Percentiles rank a stretch among this genome's conserved stretches.
Conservation (phyloP, 2,888 invertebrate species). For the Caenorhabditis drosophilae region DNA sequence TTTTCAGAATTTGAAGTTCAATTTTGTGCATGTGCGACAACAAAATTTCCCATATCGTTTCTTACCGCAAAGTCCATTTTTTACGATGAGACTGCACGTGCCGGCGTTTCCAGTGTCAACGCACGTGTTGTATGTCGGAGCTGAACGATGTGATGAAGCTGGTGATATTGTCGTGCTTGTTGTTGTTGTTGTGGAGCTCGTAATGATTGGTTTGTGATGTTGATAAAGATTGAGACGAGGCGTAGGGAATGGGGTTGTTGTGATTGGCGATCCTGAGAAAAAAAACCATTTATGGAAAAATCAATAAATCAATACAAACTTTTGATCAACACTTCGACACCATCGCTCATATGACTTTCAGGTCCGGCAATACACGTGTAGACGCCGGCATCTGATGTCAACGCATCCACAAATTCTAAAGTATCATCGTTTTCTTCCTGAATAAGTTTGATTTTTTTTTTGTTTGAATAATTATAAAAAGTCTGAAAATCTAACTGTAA, state of each 20-base stretch:
- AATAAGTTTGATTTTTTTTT: no score
- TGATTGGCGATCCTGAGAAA: conserved; percentile 1
- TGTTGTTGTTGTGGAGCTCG: background rate
- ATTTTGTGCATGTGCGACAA: conserved; percentile 56
- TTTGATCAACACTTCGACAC: conserved; percentile 31
- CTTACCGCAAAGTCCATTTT: conserved; percentile 57
- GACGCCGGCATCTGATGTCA: conserved; percentile 26
- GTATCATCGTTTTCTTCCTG: conserved; percentile 39
- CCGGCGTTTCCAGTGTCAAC: conserved; percentile 36
- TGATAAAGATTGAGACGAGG: background rate
- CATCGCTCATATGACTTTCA: conserved; percentile 31
- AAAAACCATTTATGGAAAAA: background rate
- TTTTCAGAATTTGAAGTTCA: conserved; percentile 8
- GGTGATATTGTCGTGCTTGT: conserved; percentile 7
- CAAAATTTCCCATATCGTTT: conserved; percentile 62
- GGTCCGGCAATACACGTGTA: conserved; percentile 33
- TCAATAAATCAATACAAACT: conserved; percentile 1
- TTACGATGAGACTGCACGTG: conserved; percentile 54
- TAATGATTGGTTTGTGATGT: background rate
- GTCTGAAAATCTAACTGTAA: no score
- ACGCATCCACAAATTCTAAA: conserved; percentile 24
- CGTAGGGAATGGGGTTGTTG: background rate
- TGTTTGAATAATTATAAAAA: no score
- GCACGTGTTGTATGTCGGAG: conserved; percentile 17
- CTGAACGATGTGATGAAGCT: background rate